Evolutionary conservation across 1,140 invertebrate species (phyloP).

Genomic region (Probaryconus sp.): DNA sequence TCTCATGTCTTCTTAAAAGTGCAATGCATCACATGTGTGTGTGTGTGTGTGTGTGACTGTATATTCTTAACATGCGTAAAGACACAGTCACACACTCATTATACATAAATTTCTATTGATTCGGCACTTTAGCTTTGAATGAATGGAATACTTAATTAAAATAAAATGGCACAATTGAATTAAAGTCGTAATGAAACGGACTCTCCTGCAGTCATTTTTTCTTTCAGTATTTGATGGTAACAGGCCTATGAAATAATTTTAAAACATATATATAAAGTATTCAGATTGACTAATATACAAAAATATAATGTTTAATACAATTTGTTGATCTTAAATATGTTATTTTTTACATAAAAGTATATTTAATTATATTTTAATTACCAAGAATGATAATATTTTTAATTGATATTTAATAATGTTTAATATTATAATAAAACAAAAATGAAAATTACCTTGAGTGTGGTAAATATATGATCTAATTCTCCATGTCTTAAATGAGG

Average conservation of each 20-base stretch:
- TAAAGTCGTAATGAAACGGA: constrained; percentile 36
- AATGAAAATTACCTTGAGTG: constrained; percentile 80
- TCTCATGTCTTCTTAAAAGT: no score
- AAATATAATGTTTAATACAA: neutral
- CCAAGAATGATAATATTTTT: no score
- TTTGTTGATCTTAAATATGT: neutral
- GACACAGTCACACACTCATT: no score
- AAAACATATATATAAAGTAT: neutral
- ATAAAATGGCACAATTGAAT: constrained; percentile 36
- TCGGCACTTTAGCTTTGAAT: constrained; percentile 3
- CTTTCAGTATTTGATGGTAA: constrained; percentile 85
- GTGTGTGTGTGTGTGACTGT: no score
- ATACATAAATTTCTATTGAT: no score
- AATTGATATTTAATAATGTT: no score
- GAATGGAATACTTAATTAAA: constrained; percentile 32
- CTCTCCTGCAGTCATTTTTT: constrained; percentile 79
- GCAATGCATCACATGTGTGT: no score
- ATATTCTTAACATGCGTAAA: no score
- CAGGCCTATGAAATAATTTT: constrained; percentile 81
- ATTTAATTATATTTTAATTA: neutral
- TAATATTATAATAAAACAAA: constrained; percentile 20
- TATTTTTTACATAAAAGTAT: neutral
- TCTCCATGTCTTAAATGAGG: constrained; percentile 86
- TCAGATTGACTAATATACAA: no score
- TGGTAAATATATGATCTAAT: constrained; percentile 91